phyloP scores from a whole-genome alignment of 2,797 vertebrate genomes.

The Cossypha heuglini region DNA sequence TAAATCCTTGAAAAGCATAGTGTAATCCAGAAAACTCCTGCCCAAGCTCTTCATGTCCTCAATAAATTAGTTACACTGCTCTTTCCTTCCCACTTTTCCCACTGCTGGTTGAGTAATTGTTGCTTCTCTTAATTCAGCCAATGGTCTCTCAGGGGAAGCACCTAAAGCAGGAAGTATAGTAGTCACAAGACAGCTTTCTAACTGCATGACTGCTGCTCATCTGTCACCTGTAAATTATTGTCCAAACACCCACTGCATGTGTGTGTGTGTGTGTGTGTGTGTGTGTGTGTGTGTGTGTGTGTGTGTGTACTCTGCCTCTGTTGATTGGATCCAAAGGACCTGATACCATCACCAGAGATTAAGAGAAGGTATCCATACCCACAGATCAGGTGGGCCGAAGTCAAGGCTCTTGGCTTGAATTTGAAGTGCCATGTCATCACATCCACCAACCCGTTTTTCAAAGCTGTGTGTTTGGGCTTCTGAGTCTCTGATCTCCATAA shows the following conservation, averaged over 20 bases:
- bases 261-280: too few species aligned
- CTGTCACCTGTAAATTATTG: background rate
- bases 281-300: too few species aligned
- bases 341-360: background rate
- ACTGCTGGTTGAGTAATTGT: background rate
- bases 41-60: background rate
- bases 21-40: background rate
- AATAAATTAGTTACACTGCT: background rate
- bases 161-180: background rate
- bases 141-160: background rate
- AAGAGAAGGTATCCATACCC: background rate
- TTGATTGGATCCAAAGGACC: background rate
- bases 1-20: background rate
- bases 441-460: background rate
- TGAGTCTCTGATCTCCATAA: rapidly evolving
- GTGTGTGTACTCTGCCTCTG: background rate
- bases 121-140: background rate
- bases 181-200: background rate
- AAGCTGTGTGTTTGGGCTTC: background rate
- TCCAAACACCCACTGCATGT: background rate
- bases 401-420: background rate
- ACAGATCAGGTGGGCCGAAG: background rate
- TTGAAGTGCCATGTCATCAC: rapidly evolving
- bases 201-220: background rate
- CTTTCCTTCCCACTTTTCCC: background rate